These are phyloP conservation scores for Anolis sagrei DNA, from an alignment of 2,113 vertebrate genomes.

Conservation along the genomic window DNA sequence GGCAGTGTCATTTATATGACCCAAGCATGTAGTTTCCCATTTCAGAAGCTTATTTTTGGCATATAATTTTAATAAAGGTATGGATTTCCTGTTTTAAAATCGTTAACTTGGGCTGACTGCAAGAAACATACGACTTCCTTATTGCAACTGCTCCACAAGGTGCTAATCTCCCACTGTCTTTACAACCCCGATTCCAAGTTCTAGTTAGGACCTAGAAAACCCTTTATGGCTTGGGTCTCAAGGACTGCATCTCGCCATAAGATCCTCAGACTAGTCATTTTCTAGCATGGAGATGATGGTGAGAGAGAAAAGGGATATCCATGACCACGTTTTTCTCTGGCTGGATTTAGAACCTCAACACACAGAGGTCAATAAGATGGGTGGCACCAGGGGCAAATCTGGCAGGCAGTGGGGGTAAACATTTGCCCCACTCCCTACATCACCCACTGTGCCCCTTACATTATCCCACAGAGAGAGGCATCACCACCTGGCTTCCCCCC, in stretches of 20 bases:
- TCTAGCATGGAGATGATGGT: too few species aligned
- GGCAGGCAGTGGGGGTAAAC: too few species aligned
- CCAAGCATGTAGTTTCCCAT: neutral
- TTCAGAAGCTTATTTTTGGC: neutral
- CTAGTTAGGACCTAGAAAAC: neutral
- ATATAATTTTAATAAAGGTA: neutral
- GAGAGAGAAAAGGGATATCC: too few species aligned
- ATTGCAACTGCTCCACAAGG: neutral
- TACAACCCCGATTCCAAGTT: neutral
- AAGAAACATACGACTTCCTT: neutral
- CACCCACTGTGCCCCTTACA: too few species aligned
- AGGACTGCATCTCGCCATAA: neutral
- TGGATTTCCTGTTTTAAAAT: neutral
- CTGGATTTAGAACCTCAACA: too few species aligned
- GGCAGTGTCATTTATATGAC: neutral
- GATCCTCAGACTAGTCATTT: too few species aligned
- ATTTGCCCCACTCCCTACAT: too few species aligned
- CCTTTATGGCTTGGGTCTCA: neutral
- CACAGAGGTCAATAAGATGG: too few species aligned
- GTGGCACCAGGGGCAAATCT: too few species aligned
- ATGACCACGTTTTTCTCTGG: too few species aligned
- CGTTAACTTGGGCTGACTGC: neutral
- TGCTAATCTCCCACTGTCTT: neutral
- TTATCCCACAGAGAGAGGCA: too few species aligned
- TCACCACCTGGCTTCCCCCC: too few species aligned